phyloP scores from a whole-genome alignment of 2,113 vertebrate genomes.

The Eurystomus gularis region DNA sequence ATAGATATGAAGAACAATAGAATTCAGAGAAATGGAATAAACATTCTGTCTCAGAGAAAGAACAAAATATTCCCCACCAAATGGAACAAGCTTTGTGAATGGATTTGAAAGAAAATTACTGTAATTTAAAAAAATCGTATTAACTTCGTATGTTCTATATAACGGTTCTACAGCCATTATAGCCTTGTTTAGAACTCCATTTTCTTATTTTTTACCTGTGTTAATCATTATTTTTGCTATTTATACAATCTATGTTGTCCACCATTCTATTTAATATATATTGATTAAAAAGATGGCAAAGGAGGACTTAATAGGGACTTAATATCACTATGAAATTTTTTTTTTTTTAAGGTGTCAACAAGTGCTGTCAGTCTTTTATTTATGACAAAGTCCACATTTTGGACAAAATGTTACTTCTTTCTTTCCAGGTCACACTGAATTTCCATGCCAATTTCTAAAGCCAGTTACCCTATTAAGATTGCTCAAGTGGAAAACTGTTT shows the following conservation, averaged over 20 bases:
- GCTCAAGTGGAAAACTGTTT: constrained; percentile 16
- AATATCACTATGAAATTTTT: neutral
- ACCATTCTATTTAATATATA: neutral
- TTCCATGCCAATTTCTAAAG: neutral
- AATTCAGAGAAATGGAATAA: neutral
- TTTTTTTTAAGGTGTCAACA: neutral
- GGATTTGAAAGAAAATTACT: neutral
- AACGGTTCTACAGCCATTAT: neutral
- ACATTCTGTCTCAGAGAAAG: neutral
- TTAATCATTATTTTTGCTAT: neutral
- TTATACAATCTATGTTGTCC: neutral
- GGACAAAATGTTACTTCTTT: neutral
- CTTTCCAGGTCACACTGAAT: neutral
- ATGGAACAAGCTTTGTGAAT: neutral
- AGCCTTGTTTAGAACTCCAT: neutral
- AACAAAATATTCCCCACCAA: neutral
- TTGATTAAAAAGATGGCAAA: neutral
- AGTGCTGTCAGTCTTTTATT: neutral
- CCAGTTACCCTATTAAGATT: neutral
- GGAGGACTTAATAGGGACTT: neutral
- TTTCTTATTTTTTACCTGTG: neutral
- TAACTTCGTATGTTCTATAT: neutral
- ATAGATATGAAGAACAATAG: neutral
- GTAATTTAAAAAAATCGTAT: neutral
- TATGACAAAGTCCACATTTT: neutral